These are phyloP conservation scores for Melanerpes aurifrons DNA, from an alignment of 2,113 vertebrate genomes.

Conservation along the genomic window DNA sequence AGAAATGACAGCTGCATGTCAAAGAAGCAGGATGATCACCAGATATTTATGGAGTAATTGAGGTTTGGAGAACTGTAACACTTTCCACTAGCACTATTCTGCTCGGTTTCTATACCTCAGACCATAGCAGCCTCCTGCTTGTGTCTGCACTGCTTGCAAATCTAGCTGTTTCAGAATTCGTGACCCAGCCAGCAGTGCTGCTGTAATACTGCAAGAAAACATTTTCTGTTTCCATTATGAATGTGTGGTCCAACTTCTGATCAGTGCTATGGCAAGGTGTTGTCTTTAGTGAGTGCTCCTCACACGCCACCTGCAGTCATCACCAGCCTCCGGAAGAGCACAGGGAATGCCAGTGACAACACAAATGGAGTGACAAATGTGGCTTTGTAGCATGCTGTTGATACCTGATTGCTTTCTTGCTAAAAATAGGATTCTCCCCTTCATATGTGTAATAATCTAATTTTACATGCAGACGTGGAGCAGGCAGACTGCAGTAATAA, in stretches of 20 bases:
- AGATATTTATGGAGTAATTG: background rate
- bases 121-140: background rate
- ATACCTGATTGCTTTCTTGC: background rate
- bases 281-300: background rate
- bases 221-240: background rate
- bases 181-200: background rate
- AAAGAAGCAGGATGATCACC: background rate
- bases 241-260: background rate
- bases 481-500: background rate
- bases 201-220: background rate
- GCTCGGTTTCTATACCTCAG: background rate
- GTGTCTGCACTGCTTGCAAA: background rate
- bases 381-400: background rate
- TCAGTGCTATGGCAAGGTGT: background rate
- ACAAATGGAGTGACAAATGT: rapidly evolving
- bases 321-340: background rate
- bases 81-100: background rate
- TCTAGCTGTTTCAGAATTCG: background rate
- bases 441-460: background rate
- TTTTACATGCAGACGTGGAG: background rate
- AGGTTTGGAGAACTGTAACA: background rate
- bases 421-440: background rate
- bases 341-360: background rate
- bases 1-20: background rate
- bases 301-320: background rate